These are phyloP conservation scores for Emydocephalus ijimae DNA, from an alignment of 2,113 vertebrate genomes.

Conservation along the genomic window DNA sequence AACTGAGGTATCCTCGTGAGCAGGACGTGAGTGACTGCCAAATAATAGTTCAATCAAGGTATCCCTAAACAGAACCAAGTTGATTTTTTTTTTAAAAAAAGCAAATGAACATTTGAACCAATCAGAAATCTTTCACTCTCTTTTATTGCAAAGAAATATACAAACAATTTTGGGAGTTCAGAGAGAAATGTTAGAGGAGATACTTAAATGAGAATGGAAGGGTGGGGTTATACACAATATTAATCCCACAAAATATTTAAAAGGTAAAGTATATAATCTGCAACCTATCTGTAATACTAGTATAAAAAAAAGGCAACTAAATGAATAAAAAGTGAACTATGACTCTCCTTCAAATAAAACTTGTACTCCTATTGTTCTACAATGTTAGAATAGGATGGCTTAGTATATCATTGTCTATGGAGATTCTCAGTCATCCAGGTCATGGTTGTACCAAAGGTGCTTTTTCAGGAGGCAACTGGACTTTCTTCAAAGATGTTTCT, in stretches of 20 bases:
- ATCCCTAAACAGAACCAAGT: background rate
- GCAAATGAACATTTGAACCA: background rate
- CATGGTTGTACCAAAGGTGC: no score
- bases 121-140: background rate
- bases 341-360: background rate
- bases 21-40: background rate
- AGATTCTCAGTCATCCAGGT: no score
- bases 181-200: background rate
- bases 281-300: background rate
- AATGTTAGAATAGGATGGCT: background rate
- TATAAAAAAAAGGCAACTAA: background rate
- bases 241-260: background rate
- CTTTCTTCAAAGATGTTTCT: no score
- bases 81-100: background rate
- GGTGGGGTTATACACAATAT: background rate
- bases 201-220: background rate
- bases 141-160: background rate
- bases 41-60: background rate
- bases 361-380: background rate
- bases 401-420: no score
- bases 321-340: background rate
- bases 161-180: background rate
- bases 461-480: no score
- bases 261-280: background rate
- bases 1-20: background rate